Evolutionary conservation across 2,797 vertebrate genomes (phyloP).

Genomic region (Pseudopleuronectes americanus): DNA sequence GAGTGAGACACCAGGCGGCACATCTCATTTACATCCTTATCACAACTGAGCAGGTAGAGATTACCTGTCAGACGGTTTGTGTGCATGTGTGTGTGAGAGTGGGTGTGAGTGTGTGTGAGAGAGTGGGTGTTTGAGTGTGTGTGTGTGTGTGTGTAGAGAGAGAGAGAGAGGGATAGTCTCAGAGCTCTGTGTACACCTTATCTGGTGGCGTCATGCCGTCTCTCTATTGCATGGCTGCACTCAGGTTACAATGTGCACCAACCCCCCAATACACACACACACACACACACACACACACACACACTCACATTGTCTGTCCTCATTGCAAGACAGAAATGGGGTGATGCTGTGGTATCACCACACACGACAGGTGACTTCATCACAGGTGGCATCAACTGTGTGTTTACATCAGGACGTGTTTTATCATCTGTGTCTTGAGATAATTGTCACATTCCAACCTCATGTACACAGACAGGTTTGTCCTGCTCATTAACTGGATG

Average conservation of each 20-base stretch:
- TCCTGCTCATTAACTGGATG: too few species aligned
- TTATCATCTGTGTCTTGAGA: neutral
- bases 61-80: constrained; percentile 36
- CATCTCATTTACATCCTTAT: constrained; percentile 66
- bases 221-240: constrained; percentile 57
- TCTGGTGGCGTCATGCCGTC: constrained; percentile 57
- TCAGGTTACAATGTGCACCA: constrained; percentile 54
- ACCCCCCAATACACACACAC: constrained; percentile 9
- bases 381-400: constrained; percentile 30
- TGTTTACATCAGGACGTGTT: constrained; percentile 13
- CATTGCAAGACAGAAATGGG: constrained; percentile 34
- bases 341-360: constrained; percentile 46
- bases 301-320: constrained; percentile 3
- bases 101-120: constrained; percentile 4
- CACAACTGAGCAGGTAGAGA: constrained; percentile 42
- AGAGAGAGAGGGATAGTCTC: constrained; percentile 1
- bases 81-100: neutral
- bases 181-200: constrained; percentile 51
- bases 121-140: neutral
- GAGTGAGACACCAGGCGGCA: constrained; percentile 37
- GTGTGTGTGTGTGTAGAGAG: neutral
- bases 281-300: constrained; percentile 20
- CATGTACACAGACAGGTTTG: too few species aligned
- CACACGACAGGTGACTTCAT: constrained; percentile 57
- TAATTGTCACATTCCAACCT: too few species aligned